Conservation (phyloP, 2,113 vertebrate species). For the Centropristis striata region DNA sequence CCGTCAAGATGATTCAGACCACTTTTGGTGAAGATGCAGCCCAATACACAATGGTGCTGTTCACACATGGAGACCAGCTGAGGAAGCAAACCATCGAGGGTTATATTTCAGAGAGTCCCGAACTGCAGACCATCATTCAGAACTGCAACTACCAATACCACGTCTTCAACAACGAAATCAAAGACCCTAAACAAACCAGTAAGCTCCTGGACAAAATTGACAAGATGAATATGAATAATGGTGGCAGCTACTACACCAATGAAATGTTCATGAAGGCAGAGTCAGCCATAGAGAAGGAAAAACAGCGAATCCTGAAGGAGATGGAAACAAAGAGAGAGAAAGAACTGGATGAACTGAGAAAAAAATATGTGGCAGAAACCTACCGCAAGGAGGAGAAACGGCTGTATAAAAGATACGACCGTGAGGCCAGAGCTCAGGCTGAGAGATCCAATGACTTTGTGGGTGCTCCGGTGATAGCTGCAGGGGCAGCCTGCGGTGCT, state of each 20-base stretch:
- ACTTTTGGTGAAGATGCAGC: conserved; percentile 61
- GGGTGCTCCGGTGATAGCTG: not conserved
- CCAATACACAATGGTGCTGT: conserved; percentile 73
- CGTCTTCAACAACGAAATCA: conserved; percentile 72
- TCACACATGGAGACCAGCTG: conserved; percentile 76
- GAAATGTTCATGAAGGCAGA: conserved; percentile 62
- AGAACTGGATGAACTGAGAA: conserved; percentile 37
- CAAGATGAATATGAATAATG: conserved; percentile 40
- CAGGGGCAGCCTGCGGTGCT: conserved; percentile 34
- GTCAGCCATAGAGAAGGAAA: conserved; percentile 56
- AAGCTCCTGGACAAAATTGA: conserved; percentile 67
- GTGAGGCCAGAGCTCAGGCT: conserved; percentile 38
- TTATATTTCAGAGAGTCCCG: conserved; percentile 33
- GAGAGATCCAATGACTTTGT: conserved; percentile 55
- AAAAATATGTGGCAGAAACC: not conserved
- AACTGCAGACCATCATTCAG: conserved; percentile 26
- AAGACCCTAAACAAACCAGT: conserved; percentile 46
- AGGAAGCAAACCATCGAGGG: conserved; percentile 38
- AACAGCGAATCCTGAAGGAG: conserved; percentile 38
- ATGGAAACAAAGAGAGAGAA: not conserved
- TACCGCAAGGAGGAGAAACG: conserved; percentile 12
- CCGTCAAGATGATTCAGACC: conserved; percentile 46
- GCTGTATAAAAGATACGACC: conserved; percentile 36
- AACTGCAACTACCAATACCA: conserved; percentile 53
- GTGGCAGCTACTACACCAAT: conserved; percentile 57